Evolutionary conservation across 1,140 invertebrate genomes (phyloP), one percentile per base, ranked within the genome.

Genomic region (Diprion similis): DNA sequence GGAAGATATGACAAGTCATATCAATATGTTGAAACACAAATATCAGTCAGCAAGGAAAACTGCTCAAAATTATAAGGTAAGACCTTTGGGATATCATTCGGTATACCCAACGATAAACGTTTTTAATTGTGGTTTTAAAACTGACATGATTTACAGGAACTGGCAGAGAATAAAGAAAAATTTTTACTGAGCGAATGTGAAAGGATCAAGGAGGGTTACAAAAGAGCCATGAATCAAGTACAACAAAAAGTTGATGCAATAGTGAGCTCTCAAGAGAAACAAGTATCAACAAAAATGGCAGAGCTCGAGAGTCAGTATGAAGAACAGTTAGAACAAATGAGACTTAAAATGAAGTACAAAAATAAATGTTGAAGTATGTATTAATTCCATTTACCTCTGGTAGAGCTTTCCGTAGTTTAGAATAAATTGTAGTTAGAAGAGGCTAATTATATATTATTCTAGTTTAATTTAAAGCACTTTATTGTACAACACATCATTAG

Each of bases 341-440:
- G 81, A 83, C 79, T 75, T 77, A 78, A 82, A 83, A 78, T 78
- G 78, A 83, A 87, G 84, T 87, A 86, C 84, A 87, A 87, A 86
- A 79, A 78, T 79, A 86, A 87, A 82, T 81, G 78, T 86, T 86
- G 78, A 86, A 80, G 66, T 80, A 80, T 76, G 78, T 84, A 82
- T 80, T 81, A 81, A 77, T 81, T 80, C 78, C 78, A 72, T 81
- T 81, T 80, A 77, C 80, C 80, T 82, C 81, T 81, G 85, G 84
- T 87, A 85, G 84, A 82, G 77, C 78, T 83, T 83, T 81, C 24
- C 67, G 73, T 81, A 81, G 80, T 71, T 73, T 83, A 84, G 79
- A 73, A 70, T 80, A 78, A 80, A 79, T 66, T 77, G 79, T 81
- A 85, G 74, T 83, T 85, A 85, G 81, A 83, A 87, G 85, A 87